Conservation (phyloP, 2,888 invertebrate species). For the Thereva nobilitata region DNA sequence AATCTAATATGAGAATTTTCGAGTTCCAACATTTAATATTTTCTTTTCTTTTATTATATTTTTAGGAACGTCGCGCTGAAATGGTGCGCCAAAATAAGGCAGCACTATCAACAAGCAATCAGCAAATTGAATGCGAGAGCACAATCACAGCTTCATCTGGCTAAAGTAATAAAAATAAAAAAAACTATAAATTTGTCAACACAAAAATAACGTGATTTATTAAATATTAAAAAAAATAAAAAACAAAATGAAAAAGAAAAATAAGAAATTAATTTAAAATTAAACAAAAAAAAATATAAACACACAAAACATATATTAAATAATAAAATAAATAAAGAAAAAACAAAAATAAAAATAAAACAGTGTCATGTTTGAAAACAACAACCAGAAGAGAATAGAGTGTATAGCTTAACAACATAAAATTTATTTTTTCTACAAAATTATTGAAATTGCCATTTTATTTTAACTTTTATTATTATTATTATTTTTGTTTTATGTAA, state of each 20-base stretch:
- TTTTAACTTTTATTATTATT: too few relatives aligned
- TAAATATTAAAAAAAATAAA: constrained; percentile 13
- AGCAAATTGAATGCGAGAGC: constrained; percentile 59
- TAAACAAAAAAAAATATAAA: constrained; percentile 10
- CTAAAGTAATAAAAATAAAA: constrained; percentile 53
- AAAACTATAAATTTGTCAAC: too few relatives aligned
- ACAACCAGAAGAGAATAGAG: neutral
- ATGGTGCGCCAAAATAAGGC: constrained; percentile 89
- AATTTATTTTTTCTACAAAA: neutral
- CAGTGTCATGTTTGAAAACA: constrained; percentile 22
- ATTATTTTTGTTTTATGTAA: too few relatives aligned
- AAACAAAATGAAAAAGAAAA: constrained; percentile 8
- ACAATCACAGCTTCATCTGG: constrained; percentile 69
- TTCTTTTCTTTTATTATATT: constrained; percentile 17
- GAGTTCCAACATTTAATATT: constrained; percentile 7
- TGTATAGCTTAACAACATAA: neutral
- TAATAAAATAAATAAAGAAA: neutral
- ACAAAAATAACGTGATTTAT: too few relatives aligned
- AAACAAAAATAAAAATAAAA: constrained; percentile 8
- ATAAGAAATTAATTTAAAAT: constrained; percentile 10
- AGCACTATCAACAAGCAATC: constrained; percentile 55
- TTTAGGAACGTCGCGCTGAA: constrained; percentile 88
- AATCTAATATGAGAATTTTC: too few relatives aligned
- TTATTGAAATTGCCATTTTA: too few relatives aligned
- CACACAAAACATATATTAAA: constrained; percentile 12